These are phyloP conservation scores for Metellina segmentata DNA, from an alignment of 2,888 invertebrate species.

Conservation along the genomic window DNA sequence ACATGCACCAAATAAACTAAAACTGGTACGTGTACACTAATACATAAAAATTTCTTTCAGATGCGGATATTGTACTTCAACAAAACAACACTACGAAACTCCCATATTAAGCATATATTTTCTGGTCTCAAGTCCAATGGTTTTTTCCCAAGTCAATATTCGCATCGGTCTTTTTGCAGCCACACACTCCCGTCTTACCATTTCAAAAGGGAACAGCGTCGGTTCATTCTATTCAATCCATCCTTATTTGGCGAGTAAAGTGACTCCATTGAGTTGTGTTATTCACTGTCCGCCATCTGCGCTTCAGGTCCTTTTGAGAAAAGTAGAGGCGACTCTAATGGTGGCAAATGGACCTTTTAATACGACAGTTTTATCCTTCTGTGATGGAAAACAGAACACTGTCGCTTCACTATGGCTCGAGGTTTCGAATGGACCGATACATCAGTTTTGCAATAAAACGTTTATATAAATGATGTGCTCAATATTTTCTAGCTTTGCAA, in stretches of 20 bases:
- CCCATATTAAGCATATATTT: too few species aligned
- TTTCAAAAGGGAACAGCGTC: not conserved
- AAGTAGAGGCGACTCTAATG: slow-evolving; percentile 37
- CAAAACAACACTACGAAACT: too few species aligned
- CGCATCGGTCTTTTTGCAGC: not conserved
- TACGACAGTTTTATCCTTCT: slow-evolving; percentile 30
- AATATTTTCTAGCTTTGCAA: not conserved
- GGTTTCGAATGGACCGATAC: not conserved
- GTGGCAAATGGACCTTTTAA: slow-evolving; percentile 61
- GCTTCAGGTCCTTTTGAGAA: slow-evolving; percentile 26
- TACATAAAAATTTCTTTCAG: too few species aligned
- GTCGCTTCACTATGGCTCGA: not conserved
- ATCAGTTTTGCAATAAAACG: not conserved
- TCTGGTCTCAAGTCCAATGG: too few species aligned
- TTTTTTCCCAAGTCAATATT: not conserved
- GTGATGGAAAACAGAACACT: slow-evolving; percentile 34
- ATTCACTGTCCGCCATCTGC: slow-evolving; percentile 28
- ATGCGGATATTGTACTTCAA: too few species aligned
- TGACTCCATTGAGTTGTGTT: slow-evolving; percentile 18
- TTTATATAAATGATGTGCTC: not conserved
- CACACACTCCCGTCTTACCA: not conserved
- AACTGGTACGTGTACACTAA: too few species aligned
- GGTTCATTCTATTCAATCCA: not conserved
- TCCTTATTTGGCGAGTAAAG: not conserved
- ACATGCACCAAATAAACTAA: too few species aligned